Evolutionary conservation across 2,888 invertebrate genomes (phyloP).

Genomic region (Philereme transversata): DNA sequence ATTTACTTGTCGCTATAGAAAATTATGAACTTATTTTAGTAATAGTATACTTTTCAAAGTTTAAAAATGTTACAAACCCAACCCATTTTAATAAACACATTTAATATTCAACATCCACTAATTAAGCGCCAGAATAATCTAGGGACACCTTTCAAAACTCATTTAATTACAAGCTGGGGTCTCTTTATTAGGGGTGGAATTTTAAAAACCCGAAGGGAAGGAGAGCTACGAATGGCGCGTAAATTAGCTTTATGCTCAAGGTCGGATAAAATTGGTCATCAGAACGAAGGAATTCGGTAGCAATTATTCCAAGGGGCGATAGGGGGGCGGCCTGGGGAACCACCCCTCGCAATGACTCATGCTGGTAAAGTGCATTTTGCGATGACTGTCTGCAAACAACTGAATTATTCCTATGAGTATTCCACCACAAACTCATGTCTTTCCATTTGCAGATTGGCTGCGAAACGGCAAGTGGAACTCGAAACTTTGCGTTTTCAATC

Average conservation of each 20-base stretch:
- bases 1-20: too few relatives aligned
- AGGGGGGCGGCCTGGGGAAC: slow-evolving; percentile 27
- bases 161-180: slow-evolving; percentile 52
- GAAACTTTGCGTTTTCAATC: slow-evolving; percentile 21
- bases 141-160: slow-evolving; percentile 50
- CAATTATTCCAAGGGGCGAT: slow-evolving; percentile 50
- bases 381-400: slow-evolving; percentile 38
- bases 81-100: slow-evolving; percentile 43
- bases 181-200: slow-evolving; percentile 54
- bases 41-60: neutral
- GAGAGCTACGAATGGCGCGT: slow-evolving; percentile 36
- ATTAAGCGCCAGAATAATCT: slow-evolving; percentile 48
- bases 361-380: slow-evolving; percentile 45
- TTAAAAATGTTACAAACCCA: slow-evolving; percentile 14
- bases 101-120: slow-evolving; percentile 48
- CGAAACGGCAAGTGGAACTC: slow-evolving; percentile 17
- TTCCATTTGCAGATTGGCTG: slow-evolving; percentile 30
- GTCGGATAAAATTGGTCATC: slow-evolving; percentile 50
- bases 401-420: slow-evolving; percentile 41
- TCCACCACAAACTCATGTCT: slow-evolving; percentile 20
- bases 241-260: slow-evolving; percentile 58
- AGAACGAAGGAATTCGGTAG: slow-evolving; percentile 49
- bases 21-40: too few relatives aligned
- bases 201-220: slow-evolving; percentile 48
- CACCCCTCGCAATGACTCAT: slow-evolving; percentile 46